phyloP scores from a whole-genome alignment of 2,888 invertebrate species.

The Ophonus ardosiacus region DNA sequence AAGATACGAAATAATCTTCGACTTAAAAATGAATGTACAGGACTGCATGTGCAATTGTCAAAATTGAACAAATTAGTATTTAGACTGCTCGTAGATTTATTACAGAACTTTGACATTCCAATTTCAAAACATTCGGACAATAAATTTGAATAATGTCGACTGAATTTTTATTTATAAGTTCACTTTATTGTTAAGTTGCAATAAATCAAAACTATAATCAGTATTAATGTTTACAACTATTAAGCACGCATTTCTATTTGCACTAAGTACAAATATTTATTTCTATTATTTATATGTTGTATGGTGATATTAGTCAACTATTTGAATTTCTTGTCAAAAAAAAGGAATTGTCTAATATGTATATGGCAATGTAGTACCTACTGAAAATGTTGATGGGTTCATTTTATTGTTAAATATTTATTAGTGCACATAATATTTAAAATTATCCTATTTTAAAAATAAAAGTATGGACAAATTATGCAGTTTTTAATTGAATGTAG shows the following conservation, averaged over 20 bases:
- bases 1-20: not conserved
- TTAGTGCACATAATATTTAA: slow-evolving; percentile 46
- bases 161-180: slow-evolving; percentile 24
- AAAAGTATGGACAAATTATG: slow-evolving; percentile 25
- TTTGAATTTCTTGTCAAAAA: slow-evolving; percentile 41
- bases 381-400: slow-evolving; percentile 27
- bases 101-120: slow-evolving; percentile 46
- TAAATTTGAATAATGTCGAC: slow-evolving; percentile 54
- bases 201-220: slow-evolving; percentile 29
- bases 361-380: slow-evolving; percentile 9
- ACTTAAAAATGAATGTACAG: slow-evolving; percentile 6
- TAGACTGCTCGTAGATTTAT: slow-evolving; percentile 23
- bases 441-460: slow-evolving; percentile 53
- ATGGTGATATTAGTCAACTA: slow-evolving; percentile 38
- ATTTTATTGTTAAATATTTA: slow-evolving; percentile 52
- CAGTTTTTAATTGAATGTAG: slow-evolving; percentile 10
- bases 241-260: slow-evolving; percentile 32
- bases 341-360: slow-evolving; percentile 1
- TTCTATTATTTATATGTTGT: slow-evolving; percentile 17
- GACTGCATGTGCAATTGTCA: slow-evolving; percentile 46
- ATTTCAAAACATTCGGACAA: slow-evolving; percentile 31
- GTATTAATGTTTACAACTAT: slow-evolving; percentile 27
- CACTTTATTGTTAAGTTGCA: slow-evolving; percentile 22
- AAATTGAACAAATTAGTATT: slow-evolving; percentile 31
- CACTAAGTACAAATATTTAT: slow-evolving; percentile 27